Conservation (phyloP, 2,113 vertebrate species). For the Dolichotis patagonum region DNA sequence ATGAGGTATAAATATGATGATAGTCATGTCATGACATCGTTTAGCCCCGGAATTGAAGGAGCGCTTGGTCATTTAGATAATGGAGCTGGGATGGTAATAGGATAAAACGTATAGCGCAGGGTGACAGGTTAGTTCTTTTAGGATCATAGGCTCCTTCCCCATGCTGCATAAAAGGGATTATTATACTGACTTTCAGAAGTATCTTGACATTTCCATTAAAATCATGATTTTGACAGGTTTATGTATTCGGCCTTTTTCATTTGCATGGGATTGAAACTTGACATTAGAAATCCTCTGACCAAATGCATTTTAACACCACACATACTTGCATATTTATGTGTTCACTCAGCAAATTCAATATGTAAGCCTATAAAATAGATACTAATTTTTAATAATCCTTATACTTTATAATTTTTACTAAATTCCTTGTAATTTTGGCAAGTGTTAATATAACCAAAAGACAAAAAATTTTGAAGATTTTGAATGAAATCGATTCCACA, state of each 20-base stretch:
- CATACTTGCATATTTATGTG: constrained; percentile 62
- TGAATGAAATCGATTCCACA: not conserved
- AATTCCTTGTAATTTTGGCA: constrained; percentile 2
- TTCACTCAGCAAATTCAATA: constrained; percentile 13
- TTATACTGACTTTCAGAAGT: constrained; percentile 74
- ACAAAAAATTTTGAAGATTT: constrained; percentile 12
- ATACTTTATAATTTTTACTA: not conserved
- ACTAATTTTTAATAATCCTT: constrained; percentile 44
- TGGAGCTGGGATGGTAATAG: constrained; percentile 54
- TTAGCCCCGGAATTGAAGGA: constrained; percentile 75
- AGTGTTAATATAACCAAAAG: constrained; percentile 25
- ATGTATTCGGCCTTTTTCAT: constrained; percentile 77
- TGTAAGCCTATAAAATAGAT: not conserved
- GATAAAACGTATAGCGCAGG: constrained; percentile 49
- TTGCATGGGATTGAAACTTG: constrained; percentile 78
- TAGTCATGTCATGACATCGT: constrained; percentile 75
- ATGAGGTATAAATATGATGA: constrained; percentile 76
- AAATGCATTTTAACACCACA: constrained; percentile 65
- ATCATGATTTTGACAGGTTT: constrained; percentile 79
- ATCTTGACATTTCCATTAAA: constrained; percentile 82
- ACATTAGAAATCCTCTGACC: constrained; percentile 72
- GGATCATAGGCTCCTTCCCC: constrained; percentile 52
- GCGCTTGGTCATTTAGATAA: constrained; percentile 79
- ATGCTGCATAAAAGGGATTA: constrained; percentile 71
- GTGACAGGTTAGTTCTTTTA: constrained; percentile 76